Conservation (phyloP, 1,140 invertebrate species). For the Solenopsis invicta region DNA sequence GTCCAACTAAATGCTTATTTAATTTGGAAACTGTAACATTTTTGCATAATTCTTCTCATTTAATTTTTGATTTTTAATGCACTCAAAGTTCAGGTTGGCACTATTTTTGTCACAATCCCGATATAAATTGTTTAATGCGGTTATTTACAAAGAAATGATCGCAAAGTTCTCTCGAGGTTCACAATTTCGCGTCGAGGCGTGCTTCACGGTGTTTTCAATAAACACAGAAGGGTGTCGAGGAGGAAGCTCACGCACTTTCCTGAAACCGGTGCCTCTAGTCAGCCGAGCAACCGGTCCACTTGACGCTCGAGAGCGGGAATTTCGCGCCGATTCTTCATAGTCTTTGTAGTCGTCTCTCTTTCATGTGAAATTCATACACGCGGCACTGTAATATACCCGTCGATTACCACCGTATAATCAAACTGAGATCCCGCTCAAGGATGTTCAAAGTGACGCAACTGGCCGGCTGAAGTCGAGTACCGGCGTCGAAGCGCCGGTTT, state of each 20-base stretch:
- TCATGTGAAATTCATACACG: conserved; percentile 35
- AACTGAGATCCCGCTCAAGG: not conserved
- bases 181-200: conserved; percentile 14
- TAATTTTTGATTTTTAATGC: not conserved
- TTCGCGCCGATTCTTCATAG: not conserved
- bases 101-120: not conserved
- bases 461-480: conserved; percentile 59
- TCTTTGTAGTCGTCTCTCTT: not conserved
- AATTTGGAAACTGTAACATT: not conserved
- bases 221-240: not conserved
- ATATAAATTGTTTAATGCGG: not conserved
- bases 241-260: not conserved
- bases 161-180: not conserved
- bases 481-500: conserved; percentile 74
- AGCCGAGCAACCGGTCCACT: conserved; percentile 40
- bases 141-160: not conserved
- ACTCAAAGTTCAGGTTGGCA: not conserved
- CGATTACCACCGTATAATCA: conserved; percentile 33
- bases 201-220: not conserved
- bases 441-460: conserved; percentile 49
- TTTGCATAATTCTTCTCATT: not conserved
- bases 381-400: conserved; percentile 26
- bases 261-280: conserved; percentile 11
- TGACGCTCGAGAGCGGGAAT: conserved; percentile 28
- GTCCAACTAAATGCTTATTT: not conserved